Percentiles rank a stretch among this genome's conserved stretches.
phyloP scores from a whole-genome alignment of 1,140 invertebrate genomes.

The Drosophila malerkotliana region DNA sequence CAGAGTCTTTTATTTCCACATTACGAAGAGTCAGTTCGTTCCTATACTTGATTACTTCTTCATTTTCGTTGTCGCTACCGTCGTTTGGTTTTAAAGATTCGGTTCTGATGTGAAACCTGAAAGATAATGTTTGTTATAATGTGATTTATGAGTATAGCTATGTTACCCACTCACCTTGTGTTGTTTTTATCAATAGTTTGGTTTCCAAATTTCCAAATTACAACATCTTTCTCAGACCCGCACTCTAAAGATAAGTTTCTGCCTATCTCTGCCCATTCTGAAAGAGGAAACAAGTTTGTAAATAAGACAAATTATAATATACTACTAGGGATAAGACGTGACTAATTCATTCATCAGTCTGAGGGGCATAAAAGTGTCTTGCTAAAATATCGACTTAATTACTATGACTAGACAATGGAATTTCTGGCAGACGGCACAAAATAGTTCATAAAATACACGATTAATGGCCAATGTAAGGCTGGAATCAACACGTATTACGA shows the following conservation, averaged over 20 bases:
- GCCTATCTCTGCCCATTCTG: constrained; percentile 74
- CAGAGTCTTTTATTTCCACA: constrained; percentile 84
- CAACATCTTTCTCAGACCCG: constrained; percentile 76
- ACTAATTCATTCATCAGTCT: too few species aligned
- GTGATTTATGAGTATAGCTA: background rate
- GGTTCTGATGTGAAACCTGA: constrained; percentile 40
- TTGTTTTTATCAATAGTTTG: constrained; percentile 84
- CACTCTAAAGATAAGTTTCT: constrained; percentile 84
- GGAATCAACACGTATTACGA: constrained; percentile 35
- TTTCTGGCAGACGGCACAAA: constrained; percentile 15
- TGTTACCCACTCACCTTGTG: constrained; percentile 52
- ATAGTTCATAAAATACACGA: background rate
- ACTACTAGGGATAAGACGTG: too few species aligned
- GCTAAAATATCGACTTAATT: too few species aligned
- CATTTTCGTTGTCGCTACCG: constrained; percentile 31
- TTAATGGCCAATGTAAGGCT: background rate
- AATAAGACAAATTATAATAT: too few species aligned
- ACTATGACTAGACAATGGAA: background rate
- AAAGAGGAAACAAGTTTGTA: background rate
- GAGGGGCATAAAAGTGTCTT: background rate
- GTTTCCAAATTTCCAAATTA: constrained; percentile 84
- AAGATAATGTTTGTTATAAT: background rate
- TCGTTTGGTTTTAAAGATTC: constrained; percentile 28
- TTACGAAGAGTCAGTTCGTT: constrained; percentile 65
- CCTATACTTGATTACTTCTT: constrained; percentile 50